These are phyloP conservation scores for Ibycter americanus DNA, from an alignment of 2,797 vertebrate genomes.

Conservation along the genomic window DNA sequence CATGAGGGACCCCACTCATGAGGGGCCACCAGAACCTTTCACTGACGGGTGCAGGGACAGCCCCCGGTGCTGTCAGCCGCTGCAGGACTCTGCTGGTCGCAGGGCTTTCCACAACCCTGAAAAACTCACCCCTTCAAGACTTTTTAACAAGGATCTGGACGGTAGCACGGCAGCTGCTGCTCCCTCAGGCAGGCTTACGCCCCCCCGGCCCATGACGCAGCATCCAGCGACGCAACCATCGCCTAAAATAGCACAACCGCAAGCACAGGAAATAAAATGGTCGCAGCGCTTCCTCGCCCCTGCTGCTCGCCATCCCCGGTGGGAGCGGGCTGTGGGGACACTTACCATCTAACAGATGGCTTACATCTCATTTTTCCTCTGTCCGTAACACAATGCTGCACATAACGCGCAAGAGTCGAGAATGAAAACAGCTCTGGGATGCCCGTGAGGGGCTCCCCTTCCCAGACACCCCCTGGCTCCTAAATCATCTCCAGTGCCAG, in stretches of 20 bases:
- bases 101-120: background rate
- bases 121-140: fast-evolving
- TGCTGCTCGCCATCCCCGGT: fast-evolving
- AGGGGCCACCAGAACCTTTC: background rate
- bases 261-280: background rate
- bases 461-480: too few species aligned
- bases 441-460: fast-evolving
- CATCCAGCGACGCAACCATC: background rate
- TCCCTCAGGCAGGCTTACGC: background rate
- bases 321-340: background rate
- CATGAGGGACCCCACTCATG: fast-evolving
- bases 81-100: background rate
- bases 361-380: background rate
- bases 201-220: background rate
- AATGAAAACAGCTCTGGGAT: fast-evolving
- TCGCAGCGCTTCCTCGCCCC: background rate
- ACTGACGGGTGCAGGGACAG: fast-evolving
- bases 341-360: background rate
- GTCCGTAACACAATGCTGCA: fast-evolving
- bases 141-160: fast-evolving
- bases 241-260: background rate
- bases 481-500: background rate
- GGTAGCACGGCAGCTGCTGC: fast-evolving
- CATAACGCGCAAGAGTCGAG: fast-evolving
- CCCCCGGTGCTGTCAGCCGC: fast-evolving